A percentile compares a stretch with the other conserved stretches of the same genome.
Conservation (phyloP, 2,797 vertebrate species). For the Eulemur mongoz region DNA sequence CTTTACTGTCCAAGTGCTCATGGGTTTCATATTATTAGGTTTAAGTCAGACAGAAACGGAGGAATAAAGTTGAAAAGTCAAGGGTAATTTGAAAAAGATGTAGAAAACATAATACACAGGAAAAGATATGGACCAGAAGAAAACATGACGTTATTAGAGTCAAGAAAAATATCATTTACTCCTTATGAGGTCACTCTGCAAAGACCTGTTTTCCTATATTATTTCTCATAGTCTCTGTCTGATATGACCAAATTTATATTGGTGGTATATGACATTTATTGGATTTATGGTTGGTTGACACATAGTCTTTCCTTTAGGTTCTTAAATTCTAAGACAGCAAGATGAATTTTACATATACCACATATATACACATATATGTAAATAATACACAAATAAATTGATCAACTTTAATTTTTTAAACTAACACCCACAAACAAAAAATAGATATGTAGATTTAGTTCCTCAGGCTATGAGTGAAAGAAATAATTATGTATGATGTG, state of each 20-base stretch:
- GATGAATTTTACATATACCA: neutral
- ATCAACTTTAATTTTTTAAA: conserved; percentile 13
- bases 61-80: conserved; percentile 31
- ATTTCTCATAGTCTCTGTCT: neutral
- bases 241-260: neutral
- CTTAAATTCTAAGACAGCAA: conserved; percentile 1
- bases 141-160: neutral
- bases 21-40: neutral
- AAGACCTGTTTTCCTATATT: neutral
- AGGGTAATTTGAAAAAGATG: neutral
- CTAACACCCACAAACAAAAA: neutral
- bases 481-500: neutral
- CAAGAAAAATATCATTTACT: neutral
- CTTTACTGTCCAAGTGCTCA: neutral
- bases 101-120: neutral
- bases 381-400: neutral
- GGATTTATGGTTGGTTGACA: neutral
- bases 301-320: neutral
- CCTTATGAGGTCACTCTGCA: neutral
- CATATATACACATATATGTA: neutral
- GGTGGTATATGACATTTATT: neutral
- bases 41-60: conserved; percentile 11
- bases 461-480: neutral
- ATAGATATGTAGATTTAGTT: neutral
- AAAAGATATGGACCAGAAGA: neutral